Base-by-base conservation (phyloP, 2,888 invertebrate genomes). In the Morpho achilles region DNA sequence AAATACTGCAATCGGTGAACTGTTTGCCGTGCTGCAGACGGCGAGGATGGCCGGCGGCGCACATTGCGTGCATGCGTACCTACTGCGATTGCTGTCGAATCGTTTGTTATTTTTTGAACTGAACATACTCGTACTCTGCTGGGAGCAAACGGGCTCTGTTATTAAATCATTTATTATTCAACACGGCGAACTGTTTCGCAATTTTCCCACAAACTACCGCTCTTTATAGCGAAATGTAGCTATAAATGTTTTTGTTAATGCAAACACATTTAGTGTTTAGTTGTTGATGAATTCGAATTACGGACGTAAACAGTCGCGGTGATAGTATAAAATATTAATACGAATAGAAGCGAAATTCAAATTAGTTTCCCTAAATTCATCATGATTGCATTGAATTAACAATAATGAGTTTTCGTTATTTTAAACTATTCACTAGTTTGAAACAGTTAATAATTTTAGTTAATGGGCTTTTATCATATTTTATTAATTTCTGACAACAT, bases 151-250 rank as follows among this genome's bases (percentile, higher is more conserved):
- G 80, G 80, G 82, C 81, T 79, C 82, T 87, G 88, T 89, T 89
- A 89, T 88, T 87, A 89, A 89, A 87, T 88, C 87, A 89, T 89
- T 88, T 89, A 89, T 90, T 89, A 89, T 89, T 88, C 88, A 88
- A 76, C 75, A 75, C 85, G 82, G 82, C 86, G 87, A 89, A 86
- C 85, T 84, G 88, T 89, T 88, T 87, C 77, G 82, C 82, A 84
- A 85, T 85, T 86, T 86, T 85, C 87, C 85, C 84, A 87, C 85
- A 82, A 81, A 75, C 77, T 73, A 71, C 67, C 70, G 66, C 66
- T 54, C 58, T 59, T 59, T 53, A 61, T 64, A 58, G 60, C 59
- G 50, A 46, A 55, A 50, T 54, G 59, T 60, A 56, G 60, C 55
- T 61, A 60, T 56, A 50, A 53, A 48, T 62, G 62, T 62, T 61